Conservation (phyloP, 2,797 vertebrate species). For the Rhinatrema bivittatum region DNA sequence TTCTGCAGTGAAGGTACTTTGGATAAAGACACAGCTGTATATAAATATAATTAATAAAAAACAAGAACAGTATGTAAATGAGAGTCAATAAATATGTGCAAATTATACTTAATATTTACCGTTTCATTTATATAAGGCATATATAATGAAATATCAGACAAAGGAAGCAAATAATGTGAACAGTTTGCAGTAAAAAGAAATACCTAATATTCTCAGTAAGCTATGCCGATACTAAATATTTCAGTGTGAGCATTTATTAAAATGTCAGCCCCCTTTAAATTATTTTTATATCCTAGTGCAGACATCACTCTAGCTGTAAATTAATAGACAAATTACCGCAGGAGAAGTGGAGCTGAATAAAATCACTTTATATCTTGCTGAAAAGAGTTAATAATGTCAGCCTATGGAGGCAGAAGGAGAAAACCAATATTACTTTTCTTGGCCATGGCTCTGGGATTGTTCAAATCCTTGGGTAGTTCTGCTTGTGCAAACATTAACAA, state of each 20-base stretch:
- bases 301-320: not conserved
- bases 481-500: constrained; percentile 13
- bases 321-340: too few relatives aligned
- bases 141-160: too few relatives aligned
- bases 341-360: not conserved
- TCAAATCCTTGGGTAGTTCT: constrained; percentile 14
- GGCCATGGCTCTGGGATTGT: not conserved
- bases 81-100: too few relatives aligned
- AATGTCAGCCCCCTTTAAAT: not conserved
- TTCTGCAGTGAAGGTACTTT: too few relatives aligned
- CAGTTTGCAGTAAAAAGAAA: constrained; percentile 10
- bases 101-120: too few relatives aligned
- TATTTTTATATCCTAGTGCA: not conserved
- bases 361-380: not conserved
- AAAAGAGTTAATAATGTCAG: not conserved
- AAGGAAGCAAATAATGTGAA: too few relatives aligned
- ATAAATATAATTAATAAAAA: too few relatives aligned
- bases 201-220: not conserved
- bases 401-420: not conserved
- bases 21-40: too few relatives aligned
- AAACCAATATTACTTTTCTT: not conserved
- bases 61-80: too few relatives aligned
- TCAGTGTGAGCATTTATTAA: not conserved
- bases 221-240: constrained; percentile 7
- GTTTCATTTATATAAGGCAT: too few relatives aligned